These are phyloP conservation scores for Vombatus ursinus DNA, from an alignment of 2,113 vertebrate genomes.

Conservation along the genomic window DNA sequence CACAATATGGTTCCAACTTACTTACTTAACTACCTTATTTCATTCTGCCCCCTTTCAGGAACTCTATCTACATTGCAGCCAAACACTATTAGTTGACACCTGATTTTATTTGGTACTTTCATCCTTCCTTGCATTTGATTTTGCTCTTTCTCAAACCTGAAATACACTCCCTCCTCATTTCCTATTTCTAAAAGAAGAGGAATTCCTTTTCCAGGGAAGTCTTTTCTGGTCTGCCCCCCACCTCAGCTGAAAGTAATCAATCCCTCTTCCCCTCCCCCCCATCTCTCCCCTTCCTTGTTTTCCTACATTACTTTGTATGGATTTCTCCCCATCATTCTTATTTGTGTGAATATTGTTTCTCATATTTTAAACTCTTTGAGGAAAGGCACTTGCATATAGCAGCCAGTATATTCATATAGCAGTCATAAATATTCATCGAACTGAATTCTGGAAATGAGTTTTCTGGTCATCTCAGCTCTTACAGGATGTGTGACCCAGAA, in stretches of 20 bases:
- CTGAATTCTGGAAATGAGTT: background rate
- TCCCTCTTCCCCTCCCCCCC: background rate
- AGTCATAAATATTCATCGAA: background rate
- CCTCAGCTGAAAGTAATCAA: background rate
- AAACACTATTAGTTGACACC: background rate
- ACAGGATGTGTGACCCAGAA: background rate
- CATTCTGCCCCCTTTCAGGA: background rate
- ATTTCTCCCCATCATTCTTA: background rate
- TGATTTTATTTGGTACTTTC: background rate
- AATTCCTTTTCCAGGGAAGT: background rate
- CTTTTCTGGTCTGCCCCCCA: background rate
- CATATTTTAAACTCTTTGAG: background rate
- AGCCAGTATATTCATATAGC: background rate
- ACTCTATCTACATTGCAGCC: background rate
- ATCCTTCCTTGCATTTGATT: background rate
- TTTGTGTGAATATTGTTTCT: background rate
- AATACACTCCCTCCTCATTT: background rate
- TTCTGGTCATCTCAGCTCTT: background rate
- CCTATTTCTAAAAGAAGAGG: background rate
- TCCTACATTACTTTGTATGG: background rate
- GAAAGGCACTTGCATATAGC: background rate
- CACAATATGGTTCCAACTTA: background rate
- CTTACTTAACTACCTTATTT: background rate
- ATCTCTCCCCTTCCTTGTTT: background rate
- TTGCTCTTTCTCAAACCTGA: background rate